Base-by-base conservation (phyloP, 2,888 invertebrate genomes). In the Lepas anatifera region DNA sequence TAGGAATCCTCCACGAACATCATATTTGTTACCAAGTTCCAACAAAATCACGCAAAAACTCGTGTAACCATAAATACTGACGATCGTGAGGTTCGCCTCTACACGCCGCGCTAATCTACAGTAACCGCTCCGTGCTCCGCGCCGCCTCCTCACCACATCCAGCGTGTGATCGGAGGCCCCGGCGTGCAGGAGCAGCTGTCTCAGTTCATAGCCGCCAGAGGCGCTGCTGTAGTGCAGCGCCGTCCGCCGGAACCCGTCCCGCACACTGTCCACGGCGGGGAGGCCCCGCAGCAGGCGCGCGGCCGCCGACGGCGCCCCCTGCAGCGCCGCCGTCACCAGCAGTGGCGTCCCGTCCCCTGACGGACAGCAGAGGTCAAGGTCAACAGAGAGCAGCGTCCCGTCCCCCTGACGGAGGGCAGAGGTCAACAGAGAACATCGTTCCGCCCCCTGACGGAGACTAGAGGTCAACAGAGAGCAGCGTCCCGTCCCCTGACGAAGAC, bases 151-250 rank as follows among this genome's bases (percentile, higher is more conserved):
- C 50, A 75, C 75, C 71, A 74, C 74, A 69, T 75, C 75, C 63
- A 75, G 69, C 7, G 74, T 72, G 70, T 75, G 75, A 68, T 75
- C 75, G 16, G 75, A 75, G 66, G 73, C 74, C 11, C 75, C 75
- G 67, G 69, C 72, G 52, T 71, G 70, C 22, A 71, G 70, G 35
- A 73, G 67, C 16, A 11, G n/a, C 6, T 10, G 29, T 10, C 52
- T 29, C 52, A 29, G 11, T 32, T 27, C 4, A 16, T 32, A 18
- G 10, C 32, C 27, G 27, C 71, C 52, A 7, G 67, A 63, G 6
- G 70, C 73, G 11, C 68, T 70, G 37, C 74, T 73, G 68, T 75
- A 75, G 70, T 75, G 75, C 1, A 75, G 70, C 32, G 75, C 73
- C 18, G 75, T 75, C 22, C 75, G 72, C 35, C 73, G 71, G 69